phyloP scores from a whole-genome alignment of 2,113 vertebrate species.

The Leptobrachium leishanense region DNA sequence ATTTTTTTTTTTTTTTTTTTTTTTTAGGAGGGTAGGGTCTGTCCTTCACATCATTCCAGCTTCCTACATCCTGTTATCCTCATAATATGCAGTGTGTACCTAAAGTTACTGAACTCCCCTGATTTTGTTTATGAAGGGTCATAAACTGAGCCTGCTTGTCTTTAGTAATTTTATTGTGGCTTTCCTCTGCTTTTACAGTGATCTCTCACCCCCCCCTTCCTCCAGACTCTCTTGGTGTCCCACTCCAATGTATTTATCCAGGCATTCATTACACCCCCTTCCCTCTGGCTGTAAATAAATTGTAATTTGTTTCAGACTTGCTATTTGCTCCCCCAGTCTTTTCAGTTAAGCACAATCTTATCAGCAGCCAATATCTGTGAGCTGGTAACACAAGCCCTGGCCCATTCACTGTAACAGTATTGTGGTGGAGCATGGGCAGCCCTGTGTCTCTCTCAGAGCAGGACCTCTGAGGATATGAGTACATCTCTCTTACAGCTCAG shows the following conservation, averaged over 20 bases:
- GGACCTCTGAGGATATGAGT: constrained; percentile 22
- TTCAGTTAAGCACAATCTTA: constrained; percentile 2
- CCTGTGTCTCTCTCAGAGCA: background rate
- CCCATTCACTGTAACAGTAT: background rate
- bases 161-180: background rate
- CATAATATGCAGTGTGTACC: too few species aligned
- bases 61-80: too few species aligned
- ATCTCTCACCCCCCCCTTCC: background rate
- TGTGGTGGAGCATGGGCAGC: too few species aligned
- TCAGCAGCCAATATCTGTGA: background rate
- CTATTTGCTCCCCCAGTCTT: background rate
- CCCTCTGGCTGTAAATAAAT: background rate
- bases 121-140: too few species aligned
- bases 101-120: too few species aligned
- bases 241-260: too few species aligned
- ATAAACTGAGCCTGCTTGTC: background rate
- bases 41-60: too few species aligned
- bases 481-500: constrained; percentile 22
- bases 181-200: background rate
- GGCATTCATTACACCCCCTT: too few species aligned
- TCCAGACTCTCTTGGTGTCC: too few species aligned
- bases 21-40: too few species aligned
- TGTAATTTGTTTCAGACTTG: background rate
- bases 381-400: background rate
- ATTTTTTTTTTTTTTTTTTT: too few species aligned